Base-by-base conservation (phyloP, 2,797 vertebrate genomes). In the Phalloptychus januarius region DNA sequence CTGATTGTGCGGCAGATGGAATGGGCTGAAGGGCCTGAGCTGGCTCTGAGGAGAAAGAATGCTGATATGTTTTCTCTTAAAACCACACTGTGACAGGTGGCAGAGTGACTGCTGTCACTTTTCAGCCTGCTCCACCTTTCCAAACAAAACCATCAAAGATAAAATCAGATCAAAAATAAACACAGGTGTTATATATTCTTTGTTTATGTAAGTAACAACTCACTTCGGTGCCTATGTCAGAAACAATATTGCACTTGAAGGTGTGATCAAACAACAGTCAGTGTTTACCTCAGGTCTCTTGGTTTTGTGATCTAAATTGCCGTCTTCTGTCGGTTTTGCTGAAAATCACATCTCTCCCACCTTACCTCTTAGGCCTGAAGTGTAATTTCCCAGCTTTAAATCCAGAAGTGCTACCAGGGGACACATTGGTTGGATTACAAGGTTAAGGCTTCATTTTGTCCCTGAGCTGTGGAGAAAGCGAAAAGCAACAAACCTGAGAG, bases 391-490 rank as follows among this genome's bases (percentile, higher is more conserved):
- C 80, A 86, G 85, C 90, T 93, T 92, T 95, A 94, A 95, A 95
- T 94, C 93, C 89, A 92, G 92, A 96, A 94, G 91, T 92, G 93
- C 92, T 86, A 91, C 92, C 95, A 50, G 44, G 83, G 93, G 95
- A 96, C 87, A 89, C 92, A 91, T 95, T 95, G 88, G 92, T 79
- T 92, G 96, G 95, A 96, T 96, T 95, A 96, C 93, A 80, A 96
- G 95, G 95, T 96, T 96, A 96, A 96, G 93, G 94, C 95, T 95
- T 96, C 94, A 95, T 96, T 96, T 95, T 96, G 95, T 96, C 95
- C 93, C 90, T 33, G 85, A 92, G 94, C 94, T 90, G 91, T 85
- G 74, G 84, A 88, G 85, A 87, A 92, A 94, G 93, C 91, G 91
- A 94, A 95, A 95, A 93, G 93, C 91, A 92, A 94, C 95, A 95